Percentiles rank a stretch among this genome's conserved stretches.
Evolutionary conservation across 2,888 invertebrate species (phyloP).

Genomic region (Lasioglossum vierecki): DNA sequence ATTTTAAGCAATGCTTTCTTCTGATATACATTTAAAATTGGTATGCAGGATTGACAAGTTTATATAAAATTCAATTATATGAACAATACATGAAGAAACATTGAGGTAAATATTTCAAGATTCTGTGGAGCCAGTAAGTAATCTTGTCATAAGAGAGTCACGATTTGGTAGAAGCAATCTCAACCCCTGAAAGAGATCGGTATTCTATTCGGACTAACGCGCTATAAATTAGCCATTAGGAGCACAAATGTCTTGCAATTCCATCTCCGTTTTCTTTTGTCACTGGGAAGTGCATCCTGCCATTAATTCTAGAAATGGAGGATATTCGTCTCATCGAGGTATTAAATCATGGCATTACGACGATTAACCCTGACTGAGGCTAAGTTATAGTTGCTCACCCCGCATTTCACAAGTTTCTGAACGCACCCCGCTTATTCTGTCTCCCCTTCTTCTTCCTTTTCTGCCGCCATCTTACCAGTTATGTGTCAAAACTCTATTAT

Average conservation of each 20-base stretch:
- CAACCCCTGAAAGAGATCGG: slow-evolving; percentile 17
- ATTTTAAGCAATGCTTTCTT: not conserved
- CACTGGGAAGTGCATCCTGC: slow-evolving; percentile 73
- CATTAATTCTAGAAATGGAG: slow-evolving; percentile 74
- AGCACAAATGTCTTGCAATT: slow-evolving; percentile 42
- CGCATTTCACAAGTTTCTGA: slow-evolving; percentile 60
- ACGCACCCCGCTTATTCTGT: slow-evolving; percentile 34
- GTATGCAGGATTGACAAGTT: not conserved
- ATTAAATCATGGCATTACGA: slow-evolving; percentile 81
- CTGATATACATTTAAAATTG: not conserved
- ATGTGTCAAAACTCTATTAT: slow-evolving; percentile 60
- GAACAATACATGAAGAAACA: not conserved
- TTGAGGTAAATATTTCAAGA: not conserved
- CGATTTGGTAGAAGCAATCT: slow-evolving; percentile 21
- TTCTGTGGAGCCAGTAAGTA: not conserved
- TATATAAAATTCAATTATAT: not conserved
- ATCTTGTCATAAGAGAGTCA: not conserved
- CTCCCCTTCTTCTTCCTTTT: slow-evolving; percentile 28
- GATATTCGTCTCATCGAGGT: slow-evolving; percentile 73
- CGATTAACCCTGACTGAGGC: slow-evolving; percentile 80
- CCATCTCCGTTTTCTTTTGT: slow-evolving; percentile 62
- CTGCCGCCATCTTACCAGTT: slow-evolving; percentile 27
- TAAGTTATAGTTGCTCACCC: slow-evolving; percentile 77
- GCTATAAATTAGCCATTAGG: slow-evolving; percentile 57
- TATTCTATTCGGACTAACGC: slow-evolving; percentile 36